Conservation (phyloP, 2,113 vertebrate species). For the Xyrauchen texanus region DNA sequence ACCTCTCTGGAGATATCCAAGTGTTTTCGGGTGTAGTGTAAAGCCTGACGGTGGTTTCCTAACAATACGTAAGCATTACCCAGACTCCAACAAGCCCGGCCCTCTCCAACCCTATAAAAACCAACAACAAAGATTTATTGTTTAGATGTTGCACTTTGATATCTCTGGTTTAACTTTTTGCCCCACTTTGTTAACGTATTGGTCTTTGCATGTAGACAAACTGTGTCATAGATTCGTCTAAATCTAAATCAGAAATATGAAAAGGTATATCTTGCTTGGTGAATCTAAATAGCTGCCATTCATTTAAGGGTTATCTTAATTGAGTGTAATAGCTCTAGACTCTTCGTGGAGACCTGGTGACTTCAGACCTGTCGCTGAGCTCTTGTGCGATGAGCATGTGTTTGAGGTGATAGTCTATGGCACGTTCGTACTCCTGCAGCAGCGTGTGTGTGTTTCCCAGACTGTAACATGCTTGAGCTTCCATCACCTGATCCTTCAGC, state of each 20-base stretch:
- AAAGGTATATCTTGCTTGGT: no score
- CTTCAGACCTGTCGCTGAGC: conserved; percentile 86
- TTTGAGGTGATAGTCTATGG: conserved; percentile 90
- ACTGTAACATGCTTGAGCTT: conserved; percentile 97
- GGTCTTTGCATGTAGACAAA: no score
- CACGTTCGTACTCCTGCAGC: conserved; percentile 88
- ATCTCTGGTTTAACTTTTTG: no score
- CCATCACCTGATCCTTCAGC: conserved; percentile 91
- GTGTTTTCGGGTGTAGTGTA: conserved; percentile 89
- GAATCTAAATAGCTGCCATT: no score
- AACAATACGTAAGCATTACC: conserved; percentile 92
- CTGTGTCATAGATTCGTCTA: no score
- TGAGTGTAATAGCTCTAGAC: no score
- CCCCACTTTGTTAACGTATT: no score
- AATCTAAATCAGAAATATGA: not conserved
- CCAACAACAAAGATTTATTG: not conserved
- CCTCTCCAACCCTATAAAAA: conserved; percentile 88
- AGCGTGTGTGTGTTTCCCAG: conserved; percentile 94
- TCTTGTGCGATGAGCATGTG: conserved; percentile 95
- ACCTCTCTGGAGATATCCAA: conserved; percentile 95
- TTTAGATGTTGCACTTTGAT: no score
- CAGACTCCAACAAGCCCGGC: conserved; percentile 95
- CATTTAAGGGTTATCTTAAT: no score
- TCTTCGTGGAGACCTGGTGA: no score
- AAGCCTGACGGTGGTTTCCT: conserved; percentile 86